Percentiles rank a stretch among this genome's conserved stretches.
These are phyloP conservation scores for Cepphus grylle DNA, from an alignment of 2,113 vertebrate genomes.

Conservation along the genomic window DNA sequence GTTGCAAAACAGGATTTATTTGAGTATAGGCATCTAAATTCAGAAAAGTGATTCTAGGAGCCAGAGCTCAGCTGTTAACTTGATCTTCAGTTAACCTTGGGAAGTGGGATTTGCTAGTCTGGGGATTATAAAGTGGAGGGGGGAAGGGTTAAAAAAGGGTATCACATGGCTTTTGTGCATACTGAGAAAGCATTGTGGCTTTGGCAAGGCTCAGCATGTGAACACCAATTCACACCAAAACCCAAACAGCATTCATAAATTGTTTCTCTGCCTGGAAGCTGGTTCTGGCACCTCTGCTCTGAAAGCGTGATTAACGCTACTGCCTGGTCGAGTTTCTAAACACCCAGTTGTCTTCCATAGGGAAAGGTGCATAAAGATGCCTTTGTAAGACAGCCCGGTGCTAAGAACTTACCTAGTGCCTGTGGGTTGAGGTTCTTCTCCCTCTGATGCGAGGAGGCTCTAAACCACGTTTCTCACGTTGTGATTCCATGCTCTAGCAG, in stretches of 20 bases:
- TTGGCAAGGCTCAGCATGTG: not conserved
- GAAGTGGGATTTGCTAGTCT: not conserved
- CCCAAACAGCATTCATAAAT: not conserved
- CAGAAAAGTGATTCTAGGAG: not conserved
- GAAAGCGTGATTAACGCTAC: fast-evolving
- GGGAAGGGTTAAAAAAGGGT: not conserved
- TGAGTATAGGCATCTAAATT: not conserved
- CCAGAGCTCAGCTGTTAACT: not conserved
- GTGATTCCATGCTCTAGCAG: not conserved
- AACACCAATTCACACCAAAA: not conserved
- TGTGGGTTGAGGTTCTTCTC: not conserved
- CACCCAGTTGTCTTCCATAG: not conserved
- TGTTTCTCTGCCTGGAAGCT: not conserved
- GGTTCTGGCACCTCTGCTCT: not conserved
- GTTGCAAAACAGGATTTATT: not conserved
- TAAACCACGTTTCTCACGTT: not conserved
- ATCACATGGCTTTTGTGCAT: not conserved
- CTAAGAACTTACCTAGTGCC: fast-evolving
- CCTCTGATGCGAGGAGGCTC: not conserved
- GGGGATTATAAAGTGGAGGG: not conserved
- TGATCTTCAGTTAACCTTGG: not conserved
- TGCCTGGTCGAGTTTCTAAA: not conserved
- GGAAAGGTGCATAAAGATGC: not conserved
- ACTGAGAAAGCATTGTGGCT: not conserved
- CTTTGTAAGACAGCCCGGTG: not conserved